Conservation (phyloP, 2,888 invertebrate species). For the Coleophora deauratella region DNA sequence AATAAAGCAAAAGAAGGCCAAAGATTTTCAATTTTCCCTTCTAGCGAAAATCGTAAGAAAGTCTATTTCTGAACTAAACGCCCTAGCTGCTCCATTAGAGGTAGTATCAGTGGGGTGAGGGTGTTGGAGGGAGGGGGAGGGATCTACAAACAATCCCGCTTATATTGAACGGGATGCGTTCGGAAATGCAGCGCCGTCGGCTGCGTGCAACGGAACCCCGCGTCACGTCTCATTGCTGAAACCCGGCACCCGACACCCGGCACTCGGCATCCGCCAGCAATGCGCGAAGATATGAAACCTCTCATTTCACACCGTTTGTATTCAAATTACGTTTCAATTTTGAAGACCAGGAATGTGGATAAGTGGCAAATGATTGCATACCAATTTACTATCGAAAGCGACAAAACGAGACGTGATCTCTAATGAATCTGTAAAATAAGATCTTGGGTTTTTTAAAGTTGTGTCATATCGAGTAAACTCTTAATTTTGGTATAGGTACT, state of each 20-base stretch:
- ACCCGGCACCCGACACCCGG: neutral
- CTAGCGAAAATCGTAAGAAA: slow-evolving; percentile 16
- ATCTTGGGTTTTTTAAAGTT: no score
- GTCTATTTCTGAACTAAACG: slow-evolving; percentile 50
- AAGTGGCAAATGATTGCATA: no score
- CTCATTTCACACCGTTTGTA: slow-evolving; percentile 50
- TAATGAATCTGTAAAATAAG: no score
- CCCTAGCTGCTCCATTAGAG: slow-evolving; percentile 33
- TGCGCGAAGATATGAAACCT: slow-evolving; percentile 56
- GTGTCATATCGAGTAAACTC: no score
- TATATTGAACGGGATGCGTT: slow-evolving; percentile 72
- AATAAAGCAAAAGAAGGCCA: no score
- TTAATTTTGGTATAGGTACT: no score
- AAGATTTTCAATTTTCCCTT: no score
- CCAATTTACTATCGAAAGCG: no score
- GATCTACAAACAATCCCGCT: slow-evolving; percentile 68
- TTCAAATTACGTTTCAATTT: slow-evolving; percentile 33
- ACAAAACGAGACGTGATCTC: no score
- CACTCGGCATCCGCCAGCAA: slow-evolving; percentile 31
- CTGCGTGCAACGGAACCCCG: slow-evolving; percentile 48
- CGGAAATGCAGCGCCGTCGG: slow-evolving; percentile 60
- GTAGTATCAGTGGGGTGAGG: slow-evolving; percentile 19
- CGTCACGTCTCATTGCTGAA: slow-evolving; percentile 43
- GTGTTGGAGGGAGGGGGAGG: slow-evolving; percentile 20
- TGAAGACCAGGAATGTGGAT: no score